Evolutionary conservation across 2,888 invertebrate species (phyloP).

Genomic region (Metellina segmentata): DNA sequence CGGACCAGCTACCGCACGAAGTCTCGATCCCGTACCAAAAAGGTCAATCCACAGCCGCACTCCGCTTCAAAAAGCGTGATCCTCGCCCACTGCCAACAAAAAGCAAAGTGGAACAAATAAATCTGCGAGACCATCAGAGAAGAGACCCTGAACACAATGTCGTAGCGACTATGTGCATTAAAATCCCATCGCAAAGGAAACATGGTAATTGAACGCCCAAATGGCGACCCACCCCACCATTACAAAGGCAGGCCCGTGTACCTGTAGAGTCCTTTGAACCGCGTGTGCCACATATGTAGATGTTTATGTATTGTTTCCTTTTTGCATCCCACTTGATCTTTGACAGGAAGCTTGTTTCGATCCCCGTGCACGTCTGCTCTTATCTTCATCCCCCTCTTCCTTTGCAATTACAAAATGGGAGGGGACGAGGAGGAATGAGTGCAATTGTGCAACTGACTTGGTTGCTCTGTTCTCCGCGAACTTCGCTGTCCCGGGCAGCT

Average conservation of each 20-base stretch:
- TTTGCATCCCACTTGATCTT: slow-evolving; percentile 48
- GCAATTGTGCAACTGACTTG: background rate
- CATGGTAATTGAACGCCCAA: slow-evolving; percentile 27
- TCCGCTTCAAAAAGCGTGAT: no score
- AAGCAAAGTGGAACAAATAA: no score
- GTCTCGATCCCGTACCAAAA: no score
- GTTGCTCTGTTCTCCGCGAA: background rate
- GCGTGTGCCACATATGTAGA: slow-evolving; percentile 10
- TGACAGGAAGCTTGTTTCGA: slow-evolving; percentile 52
- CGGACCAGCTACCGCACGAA: no score
- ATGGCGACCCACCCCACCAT: background rate
- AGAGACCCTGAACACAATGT: no score
- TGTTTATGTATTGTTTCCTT: slow-evolving; percentile 16
- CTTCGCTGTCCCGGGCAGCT: background rate
- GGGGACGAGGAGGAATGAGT: slow-evolving; percentile 12
- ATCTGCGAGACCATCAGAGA: no score
- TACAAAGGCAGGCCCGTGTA: slow-evolving; percentile 4
- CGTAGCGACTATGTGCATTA: no score
- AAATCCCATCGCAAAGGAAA: background rate
- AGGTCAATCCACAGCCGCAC: no score
- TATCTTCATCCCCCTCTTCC: slow-evolving; percentile 14
- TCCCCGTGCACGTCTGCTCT: slow-evolving; percentile 33
- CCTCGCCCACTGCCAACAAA: no score
- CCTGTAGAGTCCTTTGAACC: slow-evolving; percentile 43
- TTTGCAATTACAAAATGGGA: slow-evolving; percentile 69